Evolutionary conservation across 2,888 invertebrate species (phyloP), one percentile per base, ranked within the genome.

Genomic region (Phania funesta): DNA sequence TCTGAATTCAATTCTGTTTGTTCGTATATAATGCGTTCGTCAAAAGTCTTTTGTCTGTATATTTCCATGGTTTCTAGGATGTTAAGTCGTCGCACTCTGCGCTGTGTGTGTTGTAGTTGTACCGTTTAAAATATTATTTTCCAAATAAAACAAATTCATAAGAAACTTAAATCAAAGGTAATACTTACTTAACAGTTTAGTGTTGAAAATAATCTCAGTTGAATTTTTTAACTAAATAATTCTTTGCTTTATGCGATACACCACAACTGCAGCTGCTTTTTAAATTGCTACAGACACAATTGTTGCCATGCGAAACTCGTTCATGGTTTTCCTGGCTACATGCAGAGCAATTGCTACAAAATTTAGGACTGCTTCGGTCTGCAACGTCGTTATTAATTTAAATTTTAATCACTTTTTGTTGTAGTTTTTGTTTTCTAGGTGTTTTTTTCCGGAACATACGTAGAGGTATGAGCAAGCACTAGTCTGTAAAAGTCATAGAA

Each of bases 331-430:
- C 13, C 9, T 62, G 48, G 24, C 62, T 58, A 77, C 41, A 62
- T 70, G 35, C 4, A 54, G 1, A 13, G 18, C 24, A 71, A 65
- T 29, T 22, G 41, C 11, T 7, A 26, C 18, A 38, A 46, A 58
- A 44, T 50, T 58, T 9, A 68, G 16, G 20, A 20, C 35, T 48
- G 38, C 16, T 54, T n/a, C 9, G n/a, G 18, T 41, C 26, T 13
- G 46, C 24, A 35, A 24, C 35, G 35, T 56, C 13, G 44, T 48
- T 67, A 58, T 48, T 48, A 67, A 58, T 56, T 58, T 67, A 8
- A 67, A 48, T 67, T 54, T 58, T 18, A 16, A 3, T 29, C 16
- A 13, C 16, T 26, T 13, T n/a, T 8, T 5, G 50, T 41, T 11
- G 18, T 20, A 22, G n/a, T n/a, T 2, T 0, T 32, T 22, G 18